Evolutionary conservation across 2,888 invertebrate genomes (phyloP), one percentile per base, ranked within the genome.

Genomic region (Helicoverpa assulta): DNA sequence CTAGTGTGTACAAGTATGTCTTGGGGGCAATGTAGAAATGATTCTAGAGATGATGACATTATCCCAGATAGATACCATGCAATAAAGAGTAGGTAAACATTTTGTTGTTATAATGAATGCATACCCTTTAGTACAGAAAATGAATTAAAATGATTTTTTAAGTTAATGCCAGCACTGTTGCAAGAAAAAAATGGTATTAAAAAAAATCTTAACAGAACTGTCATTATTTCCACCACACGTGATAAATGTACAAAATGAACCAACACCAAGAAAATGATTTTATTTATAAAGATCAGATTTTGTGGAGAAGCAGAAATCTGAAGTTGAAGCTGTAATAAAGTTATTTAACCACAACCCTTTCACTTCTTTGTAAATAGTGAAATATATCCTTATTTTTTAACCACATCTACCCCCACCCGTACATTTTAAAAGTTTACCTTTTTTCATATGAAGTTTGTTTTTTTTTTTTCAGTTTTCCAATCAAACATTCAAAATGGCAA

Each of bases 21-120:
- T 47, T 26, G 65, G 21, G 21, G 59, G 65, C 61, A 51, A 55
- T 53, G 55, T 19, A 54, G 55, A 65, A 61, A 47, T 66, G 54
- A 80, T 70, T 76, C 77, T 21, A 76, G 72, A 70, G 72, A 70
- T 70, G 76, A 77, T 77, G 80, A 59, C 47, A 50, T 33, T 74
- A 43, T 78, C 58, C 52, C 2, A 16, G 6, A n/a, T 47, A 16
- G 6, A n/a, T 47, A 47, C 47, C 47, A 47, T 6, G 40, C 14
- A 47, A n/a, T 47, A n/a, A n/a, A n/a, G 47, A n/a, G 47, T 47
- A 47, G 16, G 47, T n/a, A 47, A 7, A 6, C 6, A 47, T 43
- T 4, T 47, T 47, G 7, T 5, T 3, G 1, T 1, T 1, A 43
- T 14, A 3, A 3, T n/a, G 47, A 47, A 16, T 47, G 47, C 47